phyloP scores from a whole-genome alignment of 2,797 vertebrate species.

The Muscicapa striata region DNA sequence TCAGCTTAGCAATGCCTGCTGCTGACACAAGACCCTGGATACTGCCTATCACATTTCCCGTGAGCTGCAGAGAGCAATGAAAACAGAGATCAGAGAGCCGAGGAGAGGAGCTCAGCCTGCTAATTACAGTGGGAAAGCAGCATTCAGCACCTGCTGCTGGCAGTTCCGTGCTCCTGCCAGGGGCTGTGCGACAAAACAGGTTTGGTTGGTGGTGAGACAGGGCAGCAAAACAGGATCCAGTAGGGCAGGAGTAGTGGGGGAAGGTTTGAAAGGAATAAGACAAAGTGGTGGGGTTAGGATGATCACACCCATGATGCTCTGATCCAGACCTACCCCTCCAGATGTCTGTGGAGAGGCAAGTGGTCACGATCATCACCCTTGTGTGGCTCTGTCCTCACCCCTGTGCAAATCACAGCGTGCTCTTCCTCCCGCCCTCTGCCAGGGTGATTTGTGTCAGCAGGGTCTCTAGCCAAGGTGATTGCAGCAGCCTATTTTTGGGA shows the following conservation, averaged over 20 bases:
- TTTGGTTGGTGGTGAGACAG: background rate
- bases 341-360: background rate
- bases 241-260: background rate
- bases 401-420: background rate
- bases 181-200: background rate
- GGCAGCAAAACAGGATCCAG: background rate
- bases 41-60: constrained; percentile 44
- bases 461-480: constrained; percentile 64
- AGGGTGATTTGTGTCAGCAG: constrained; percentile 53
- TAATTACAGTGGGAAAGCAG: constrained; percentile 28
- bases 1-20: background rate
- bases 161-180: background rate
- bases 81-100: constrained; percentile 36
- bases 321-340: background rate
- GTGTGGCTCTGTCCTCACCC: background rate
- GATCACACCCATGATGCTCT: background rate
- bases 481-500: constrained; percentile 56
- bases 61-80: constrained; percentile 33
- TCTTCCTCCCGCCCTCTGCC: background rate
- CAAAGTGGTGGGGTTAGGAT: background rate
- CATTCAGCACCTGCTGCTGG: constrained; percentile 43
- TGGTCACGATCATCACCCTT: background rate
- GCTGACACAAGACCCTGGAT: constrained; percentile 32
- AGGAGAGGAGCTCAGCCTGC: constrained; percentile 19
- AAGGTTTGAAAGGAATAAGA: background rate